Percentiles rank a stretch among this genome's conserved stretches.
phyloP scores from a whole-genome alignment of 2,113 vertebrate genomes.

The Terrapene triunguis region DNA sequence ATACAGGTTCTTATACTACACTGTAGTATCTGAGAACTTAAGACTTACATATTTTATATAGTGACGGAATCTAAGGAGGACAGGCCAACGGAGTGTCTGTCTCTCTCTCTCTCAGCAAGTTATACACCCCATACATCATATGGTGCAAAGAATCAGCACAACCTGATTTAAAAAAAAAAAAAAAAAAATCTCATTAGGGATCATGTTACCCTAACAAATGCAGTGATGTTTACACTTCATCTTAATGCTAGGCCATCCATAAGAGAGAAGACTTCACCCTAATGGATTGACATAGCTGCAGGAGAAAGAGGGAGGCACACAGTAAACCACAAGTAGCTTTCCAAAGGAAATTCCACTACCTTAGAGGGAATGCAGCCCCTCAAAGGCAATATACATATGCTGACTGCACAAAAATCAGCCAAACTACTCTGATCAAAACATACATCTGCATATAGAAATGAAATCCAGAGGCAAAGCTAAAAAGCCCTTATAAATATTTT shows the following conservation, averaged over 20 bases:
- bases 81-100: no score
- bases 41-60: neutral
- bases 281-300: neutral
- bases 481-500: fast-evolving
- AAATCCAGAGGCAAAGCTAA: neutral
- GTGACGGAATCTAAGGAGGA: slow-evolving; percentile 9
- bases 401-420: neutral
- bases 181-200: no score
- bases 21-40: neutral
- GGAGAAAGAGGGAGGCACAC: neutral
- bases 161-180: no score
- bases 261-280: neutral
- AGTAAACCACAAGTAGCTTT: neutral
- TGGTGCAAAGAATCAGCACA: neutral
- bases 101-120: neutral
- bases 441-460: fast-evolving
- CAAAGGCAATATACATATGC: neutral
- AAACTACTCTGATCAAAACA: neutral
- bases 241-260: neutral
- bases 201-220: fast-evolving
- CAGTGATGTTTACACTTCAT: neutral
- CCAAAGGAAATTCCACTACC: neutral
- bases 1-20: neutral
- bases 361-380: neutral
- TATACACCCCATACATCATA: neutral